Evolutionary conservation across 30 jellyfish, hydroid and myxozoan genomes (phyloP).

Genomic region (Turritopsis dohrnii): DNA sequence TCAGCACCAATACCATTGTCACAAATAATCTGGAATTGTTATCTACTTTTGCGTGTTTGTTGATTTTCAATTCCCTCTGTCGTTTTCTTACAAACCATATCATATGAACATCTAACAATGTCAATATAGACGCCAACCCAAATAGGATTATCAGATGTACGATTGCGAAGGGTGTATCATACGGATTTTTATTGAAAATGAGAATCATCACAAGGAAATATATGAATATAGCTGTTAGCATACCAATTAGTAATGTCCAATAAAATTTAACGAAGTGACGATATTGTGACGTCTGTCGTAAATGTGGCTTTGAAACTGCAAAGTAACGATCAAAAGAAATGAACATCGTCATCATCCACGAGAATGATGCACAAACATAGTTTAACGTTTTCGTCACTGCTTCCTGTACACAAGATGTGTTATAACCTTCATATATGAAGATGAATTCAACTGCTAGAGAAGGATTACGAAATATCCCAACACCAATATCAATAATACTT

Average conservation of each 20-base stretch:
- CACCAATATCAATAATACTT: background rate
- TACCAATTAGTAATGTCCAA: background rate
- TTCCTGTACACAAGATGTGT: background rate
- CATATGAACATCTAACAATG: background rate
- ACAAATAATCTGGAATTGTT: background rate
- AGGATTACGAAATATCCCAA: background rate
- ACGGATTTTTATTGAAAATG: background rate
- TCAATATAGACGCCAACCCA: background rate
- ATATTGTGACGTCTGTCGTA: background rate
- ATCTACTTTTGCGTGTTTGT: background rate
- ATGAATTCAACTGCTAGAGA: background rate
- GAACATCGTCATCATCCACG: background rate
- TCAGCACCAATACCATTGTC: background rate
- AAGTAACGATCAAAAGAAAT: background rate
- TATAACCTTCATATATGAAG: background rate
- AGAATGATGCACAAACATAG: background rate
- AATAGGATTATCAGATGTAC: background rate
- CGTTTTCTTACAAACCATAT: background rate
- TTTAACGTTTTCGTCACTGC: background rate
- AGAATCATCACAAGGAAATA: background rate
- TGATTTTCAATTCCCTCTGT: background rate
- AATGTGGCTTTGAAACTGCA: background rate
- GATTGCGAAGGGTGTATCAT: background rate
- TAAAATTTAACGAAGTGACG: background rate
- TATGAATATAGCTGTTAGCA: background rate